Percentiles rank a stretch among this genome's conserved stretches.
These are phyloP conservation scores for Phylloscopus whistleri DNA, from an alignment of 2,113 vertebrate species.

Conservation along the genomic window DNA sequence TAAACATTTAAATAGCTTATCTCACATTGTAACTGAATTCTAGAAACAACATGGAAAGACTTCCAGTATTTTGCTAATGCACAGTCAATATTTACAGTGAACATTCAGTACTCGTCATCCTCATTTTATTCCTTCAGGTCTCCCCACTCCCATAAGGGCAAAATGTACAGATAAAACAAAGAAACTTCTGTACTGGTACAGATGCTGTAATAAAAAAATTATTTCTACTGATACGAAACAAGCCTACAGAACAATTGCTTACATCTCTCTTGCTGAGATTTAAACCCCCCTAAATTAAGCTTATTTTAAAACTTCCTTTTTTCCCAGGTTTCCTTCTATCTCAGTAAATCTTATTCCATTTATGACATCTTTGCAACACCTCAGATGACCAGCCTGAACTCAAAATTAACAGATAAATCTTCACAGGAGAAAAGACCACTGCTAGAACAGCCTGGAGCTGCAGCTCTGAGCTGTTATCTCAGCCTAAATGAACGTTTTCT, in stretches of 20 bases:
- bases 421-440: neutral
- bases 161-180: neutral
- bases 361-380: neutral
- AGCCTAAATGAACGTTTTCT: neutral
- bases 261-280: neutral
- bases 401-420: neutral
- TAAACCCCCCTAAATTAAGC: neutral
- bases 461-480: neutral
- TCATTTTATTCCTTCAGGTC: neutral
- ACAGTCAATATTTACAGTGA: neutral
- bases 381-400: neutral
- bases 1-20: neutral
- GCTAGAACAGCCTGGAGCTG: neutral
- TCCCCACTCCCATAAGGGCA: rapidly evolving
- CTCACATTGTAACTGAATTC: neutral
- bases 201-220: neutral
- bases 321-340: neutral
- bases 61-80: neutral
- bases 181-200: neutral
- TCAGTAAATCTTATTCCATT: neutral
- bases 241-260: neutral
- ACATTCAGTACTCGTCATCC: neutral
- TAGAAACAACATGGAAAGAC: neutral
- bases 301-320: neutral
- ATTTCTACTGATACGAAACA: neutral